Conservation (phyloP, 2,888 invertebrate species). For the Clunio marinus region DNA sequence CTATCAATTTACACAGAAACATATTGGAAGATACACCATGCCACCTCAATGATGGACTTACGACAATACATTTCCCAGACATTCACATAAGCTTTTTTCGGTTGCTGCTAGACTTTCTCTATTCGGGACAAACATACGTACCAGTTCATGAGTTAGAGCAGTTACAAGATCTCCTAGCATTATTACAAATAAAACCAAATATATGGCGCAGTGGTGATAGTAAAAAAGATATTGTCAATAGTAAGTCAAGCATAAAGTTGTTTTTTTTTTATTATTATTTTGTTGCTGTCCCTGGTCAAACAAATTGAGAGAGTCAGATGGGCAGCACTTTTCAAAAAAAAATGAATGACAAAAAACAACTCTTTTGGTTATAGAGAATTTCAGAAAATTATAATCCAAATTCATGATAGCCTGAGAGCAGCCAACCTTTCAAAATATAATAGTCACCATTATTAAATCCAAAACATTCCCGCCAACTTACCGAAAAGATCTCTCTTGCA, state of each 20-base stretch:
- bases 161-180: constrained; percentile 75
- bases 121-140: constrained; percentile 72
- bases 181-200: constrained; percentile 80
- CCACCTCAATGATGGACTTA: constrained; percentile 61
- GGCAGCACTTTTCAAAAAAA: constrained; percentile 8
- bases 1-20: constrained; percentile 51
- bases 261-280: too few relatives aligned
- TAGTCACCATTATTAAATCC: too few relatives aligned
- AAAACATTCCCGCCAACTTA: too few relatives aligned
- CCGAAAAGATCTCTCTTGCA: constrained; percentile 4
- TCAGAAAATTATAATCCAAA: too few relatives aligned
- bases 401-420: too few relatives aligned
- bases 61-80: constrained; percentile 80
- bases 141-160: constrained; percentile 66
- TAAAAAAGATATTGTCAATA: constrained; percentile 39
- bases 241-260: constrained; percentile 29
- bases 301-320: too few relatives aligned
- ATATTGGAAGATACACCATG: constrained; percentile 68
- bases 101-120: constrained; percentile 77
- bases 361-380: neutral
- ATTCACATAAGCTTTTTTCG: constrained; percentile 74
- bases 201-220: constrained; percentile 59
- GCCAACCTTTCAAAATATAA: too few relatives aligned
- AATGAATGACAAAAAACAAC: constrained; percentile 29
- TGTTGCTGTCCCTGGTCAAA: too few relatives aligned